Evolutionary conservation across 2,888 invertebrate species (phyloP), one percentile per base, ranked within the genome.

Genomic region (Agrotis ipsilon): DNA sequence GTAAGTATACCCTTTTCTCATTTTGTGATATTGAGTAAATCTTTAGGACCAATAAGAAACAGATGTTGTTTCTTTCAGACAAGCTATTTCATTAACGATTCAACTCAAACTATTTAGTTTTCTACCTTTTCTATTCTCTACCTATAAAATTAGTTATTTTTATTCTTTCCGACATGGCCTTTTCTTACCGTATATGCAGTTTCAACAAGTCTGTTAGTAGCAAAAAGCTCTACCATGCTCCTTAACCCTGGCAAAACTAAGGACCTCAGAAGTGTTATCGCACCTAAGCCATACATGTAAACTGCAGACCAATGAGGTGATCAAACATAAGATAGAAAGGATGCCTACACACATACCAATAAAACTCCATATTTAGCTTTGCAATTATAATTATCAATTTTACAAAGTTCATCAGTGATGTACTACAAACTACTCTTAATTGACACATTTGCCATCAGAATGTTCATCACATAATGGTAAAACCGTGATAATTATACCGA

Each of bases 371-470:
- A 78, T 67, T 67, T 45, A 68, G 66, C 24, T 61, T 68, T 51
- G 57, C 80, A 79, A 79, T 79, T 75, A 78, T 64, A 79, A 68
- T 75, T 80, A 79, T 75, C 67, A 80, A 68, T 65, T 68, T 75
- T 62, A 57, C 71, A 80, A 79, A 75, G 79, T 71, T 75, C 75
- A 79, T 75, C 75, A 51, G 58, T 39, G 46, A 68, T 59, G 57
- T 63, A 14, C 77, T 55, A 75, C 79, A 80, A 81, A 75, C 65
- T 68, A 66, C 61, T 64, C 70, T 72, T 85, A 87, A 88, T 85
- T 82, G 85, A 89, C 78, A 86, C 85, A 87, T 88, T 86, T 79
- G 76, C 83, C 72, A 76, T 72, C 75, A 74, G 69, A 82, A 84
- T 70, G 73, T 77, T 73, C 73, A 66, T 71, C 76, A 85, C 51